phyloP scores from a whole-genome alignment of 2,888 invertebrate species.

The Epirrhoe tristata region DNA sequence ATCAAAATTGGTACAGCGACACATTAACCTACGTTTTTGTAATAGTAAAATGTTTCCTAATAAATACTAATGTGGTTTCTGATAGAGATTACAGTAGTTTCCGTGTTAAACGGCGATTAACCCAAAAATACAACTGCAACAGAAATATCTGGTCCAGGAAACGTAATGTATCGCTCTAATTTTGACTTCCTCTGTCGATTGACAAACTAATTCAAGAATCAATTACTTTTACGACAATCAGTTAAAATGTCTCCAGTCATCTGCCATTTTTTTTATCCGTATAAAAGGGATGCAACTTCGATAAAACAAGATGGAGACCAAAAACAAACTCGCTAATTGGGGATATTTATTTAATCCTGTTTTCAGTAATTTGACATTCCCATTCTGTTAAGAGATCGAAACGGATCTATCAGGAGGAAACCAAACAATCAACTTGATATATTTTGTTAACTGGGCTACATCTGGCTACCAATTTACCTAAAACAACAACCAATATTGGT shows the following conservation, averaged over 20 bases:
- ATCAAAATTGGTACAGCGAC: no score
- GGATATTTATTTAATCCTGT: conserved; percentile 38
- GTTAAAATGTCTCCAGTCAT: not conserved
- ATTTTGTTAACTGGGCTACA: conserved; percentile 75
- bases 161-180: conserved; percentile 32
- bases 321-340: no score
- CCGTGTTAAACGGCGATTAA: conserved; percentile 31
- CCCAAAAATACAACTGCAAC: conserved; percentile 16
- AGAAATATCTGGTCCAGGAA: conserved; percentile 29
- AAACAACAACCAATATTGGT: conserved; percentile 40
- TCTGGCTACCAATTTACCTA: conserved; percentile 52
- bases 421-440: conserved; percentile 74
- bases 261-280: not conserved
- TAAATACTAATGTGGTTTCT: conserved; percentile 3
- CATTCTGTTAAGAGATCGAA: conserved; percentile 42
- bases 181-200: conserved; percentile 30
- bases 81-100: conserved; percentile 18
- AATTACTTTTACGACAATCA: conserved; percentile 28
- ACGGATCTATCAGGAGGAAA: conserved; percentile 68
- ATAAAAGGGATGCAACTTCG: not conserved
- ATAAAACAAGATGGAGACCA: not conserved
- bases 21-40: not conserved
- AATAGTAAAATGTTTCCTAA: not conserved
- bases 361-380: conserved; percentile 45
- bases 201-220: conserved; percentile 24